Conservation (phyloP, 2,797 vertebrate species). For the Malacoraja senta region DNA sequence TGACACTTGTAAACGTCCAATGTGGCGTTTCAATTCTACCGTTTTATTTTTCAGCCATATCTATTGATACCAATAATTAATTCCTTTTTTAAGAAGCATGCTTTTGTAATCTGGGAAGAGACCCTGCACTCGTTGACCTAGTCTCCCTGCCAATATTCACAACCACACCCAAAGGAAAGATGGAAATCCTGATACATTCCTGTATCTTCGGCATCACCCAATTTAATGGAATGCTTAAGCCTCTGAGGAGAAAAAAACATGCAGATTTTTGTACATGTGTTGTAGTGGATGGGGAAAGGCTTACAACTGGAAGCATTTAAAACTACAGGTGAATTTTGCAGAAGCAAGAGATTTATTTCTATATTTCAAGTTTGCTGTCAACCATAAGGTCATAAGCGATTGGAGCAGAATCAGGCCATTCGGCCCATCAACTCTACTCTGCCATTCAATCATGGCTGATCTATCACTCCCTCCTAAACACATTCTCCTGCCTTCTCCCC, state of each 20-base stretch:
- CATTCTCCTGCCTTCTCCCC: too few species aligned
- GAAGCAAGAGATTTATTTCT: neutral
- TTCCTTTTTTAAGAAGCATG: neutral
- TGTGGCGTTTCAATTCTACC: neutral
- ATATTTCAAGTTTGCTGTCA: neutral
- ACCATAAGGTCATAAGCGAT: too few species aligned
- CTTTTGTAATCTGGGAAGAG: neutral
- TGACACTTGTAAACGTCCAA: neutral
- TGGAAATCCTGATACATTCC: neutral
- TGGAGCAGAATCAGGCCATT: too few species aligned
- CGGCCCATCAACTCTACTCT: too few species aligned
- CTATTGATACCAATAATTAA: neutral
- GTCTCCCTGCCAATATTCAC: neutral
- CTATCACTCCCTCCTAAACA: too few species aligned
- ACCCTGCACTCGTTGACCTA: neutral
- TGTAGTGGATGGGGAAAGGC: neutral
- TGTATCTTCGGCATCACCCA: neutral
- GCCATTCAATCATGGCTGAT: too few species aligned
- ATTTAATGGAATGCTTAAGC: neutral
- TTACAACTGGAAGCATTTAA: neutral
- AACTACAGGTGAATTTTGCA: neutral
- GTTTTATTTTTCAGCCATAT: neutral
- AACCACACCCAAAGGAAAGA: neutral
- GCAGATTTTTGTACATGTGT: neutral
- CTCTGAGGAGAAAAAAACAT: neutral